Base-by-base conservation (phyloP, 2,113 vertebrate genomes). In the Phrynocephalus versicolor region DNA sequence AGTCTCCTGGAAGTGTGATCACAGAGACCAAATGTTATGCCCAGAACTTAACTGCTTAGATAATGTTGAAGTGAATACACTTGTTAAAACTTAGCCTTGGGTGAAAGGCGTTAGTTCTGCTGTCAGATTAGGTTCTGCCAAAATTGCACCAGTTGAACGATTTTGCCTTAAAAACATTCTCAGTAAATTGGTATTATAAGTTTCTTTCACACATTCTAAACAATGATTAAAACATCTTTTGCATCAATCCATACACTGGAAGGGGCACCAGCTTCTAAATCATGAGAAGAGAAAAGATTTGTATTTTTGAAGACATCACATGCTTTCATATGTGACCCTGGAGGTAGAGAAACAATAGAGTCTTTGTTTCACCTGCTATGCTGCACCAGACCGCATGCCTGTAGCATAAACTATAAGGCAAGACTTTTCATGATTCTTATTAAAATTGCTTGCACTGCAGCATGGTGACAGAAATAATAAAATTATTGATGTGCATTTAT, bases 401-500 rank as follows among this genome's bases (percentile, higher is more conserved):
- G 21, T 79, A 70, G 88, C 72, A 86, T 84, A 84, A 72, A 73
- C 64, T 83, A 81, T 35, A 78, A 74, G 82, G 83, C 91, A 51
- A 58, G 45, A 72, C 82, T 67, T 92, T 81, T 83, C 90, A 79
- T 86, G 89, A 35, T 7, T 73, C 70, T 94, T 84, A 94, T 92
- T 94, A 91, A 92, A 89, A 94, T 94, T 90, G 72, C 87, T 95
- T 64, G 14, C 33, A 8, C 85, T 92, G 88, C 90, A 91, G 55
- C 84, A 86, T 85, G 79, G 82, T 89, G 87, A 89, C n/a, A 67
- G 86, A 91, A 90, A 94, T 94, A 94, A 92, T 94, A 92, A 86
- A 76, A 93, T 92, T 91, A 90, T 88, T 92, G 91, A 93, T 88
- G 74, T 80, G 83, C 85, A 86, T 91, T 94, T 95, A 92, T 94